Percentiles rank a stretch among this genome's conserved stretches.
These are phyloP conservation scores for Noctua fimbriata DNA, from an alignment of 2,888 invertebrate species.

Conservation along the genomic window DNA sequence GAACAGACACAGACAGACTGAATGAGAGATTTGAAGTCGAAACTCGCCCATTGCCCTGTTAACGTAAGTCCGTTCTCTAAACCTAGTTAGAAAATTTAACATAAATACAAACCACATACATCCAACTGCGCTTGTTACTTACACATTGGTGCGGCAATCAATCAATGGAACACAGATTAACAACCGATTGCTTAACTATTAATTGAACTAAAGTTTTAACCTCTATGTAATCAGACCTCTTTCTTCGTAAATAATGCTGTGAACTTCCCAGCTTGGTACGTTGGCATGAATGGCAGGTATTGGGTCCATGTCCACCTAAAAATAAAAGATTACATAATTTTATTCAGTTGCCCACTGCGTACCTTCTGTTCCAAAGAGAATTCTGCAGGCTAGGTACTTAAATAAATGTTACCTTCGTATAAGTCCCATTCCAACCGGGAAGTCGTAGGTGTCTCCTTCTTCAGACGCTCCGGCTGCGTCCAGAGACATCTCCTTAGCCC, in stretches of 20 bases:
- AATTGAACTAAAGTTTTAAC: not conserved
- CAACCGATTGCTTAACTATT: not conserved
- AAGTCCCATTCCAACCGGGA: slow-evolving; percentile 92
- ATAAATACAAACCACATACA: not conserved
- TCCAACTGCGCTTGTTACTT: not conserved
- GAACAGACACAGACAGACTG: no score
- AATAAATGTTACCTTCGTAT: slow-evolving; percentile 88
- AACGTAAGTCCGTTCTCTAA: not conserved
- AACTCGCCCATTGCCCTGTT: not conserved
- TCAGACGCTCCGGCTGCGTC: slow-evolving; percentile 85
- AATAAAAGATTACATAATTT: slow-evolving; percentile 12
- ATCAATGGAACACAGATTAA: not conserved
- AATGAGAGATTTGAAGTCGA: not conserved
- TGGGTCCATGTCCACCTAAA: slow-evolving; percentile 92
- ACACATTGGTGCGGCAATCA: not conserved
- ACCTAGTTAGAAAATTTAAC: not conserved
- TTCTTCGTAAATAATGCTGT: slow-evolving; percentile 83
- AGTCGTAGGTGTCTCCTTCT: slow-evolving; percentile 91
- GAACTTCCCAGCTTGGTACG: slow-evolving; percentile 90
- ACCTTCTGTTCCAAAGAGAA: not conserved
- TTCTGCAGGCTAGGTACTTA: not conserved
- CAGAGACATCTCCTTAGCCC: slow-evolving; percentile 93
- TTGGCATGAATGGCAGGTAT: slow-evolving; percentile 93
- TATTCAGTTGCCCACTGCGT: not conserved
- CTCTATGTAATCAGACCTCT: slow-evolving; percentile 70